A percentile compares a stretch with the other conserved stretches of the same genome.
phyloP scores from a whole-genome alignment of 2,888 invertebrate species.

The Chrysopilus asiliformis region DNA sequence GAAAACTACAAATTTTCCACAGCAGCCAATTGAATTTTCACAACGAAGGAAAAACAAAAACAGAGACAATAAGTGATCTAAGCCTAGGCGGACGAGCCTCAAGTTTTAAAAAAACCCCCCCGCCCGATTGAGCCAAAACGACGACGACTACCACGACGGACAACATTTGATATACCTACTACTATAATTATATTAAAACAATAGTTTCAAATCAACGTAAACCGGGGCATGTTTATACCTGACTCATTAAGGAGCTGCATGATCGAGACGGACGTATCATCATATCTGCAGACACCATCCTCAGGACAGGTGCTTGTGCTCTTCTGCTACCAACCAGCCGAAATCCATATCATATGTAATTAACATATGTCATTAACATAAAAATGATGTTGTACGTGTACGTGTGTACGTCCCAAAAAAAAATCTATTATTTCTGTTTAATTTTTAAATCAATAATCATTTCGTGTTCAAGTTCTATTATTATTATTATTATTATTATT shows the following conservation, averaged over 20 bases:
- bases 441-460: too few species aligned
- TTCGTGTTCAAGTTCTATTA: too few species aligned
- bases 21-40: too few species aligned
- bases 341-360: constrained; percentile 27
- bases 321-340: constrained; percentile 26
- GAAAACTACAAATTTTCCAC: too few species aligned
- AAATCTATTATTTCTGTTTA: too few species aligned
- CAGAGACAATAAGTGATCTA: background rate
- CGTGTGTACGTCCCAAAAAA: constrained; percentile 21
- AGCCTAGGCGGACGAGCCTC: background rate
- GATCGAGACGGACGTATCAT: constrained; percentile 90
- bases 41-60: background rate
- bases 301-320: constrained; percentile 67
- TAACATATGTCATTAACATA: constrained; percentile 29
- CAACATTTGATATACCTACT: background rate
- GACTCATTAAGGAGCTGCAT: constrained; percentile 87
- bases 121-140: background rate
- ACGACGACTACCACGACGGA: background rate
- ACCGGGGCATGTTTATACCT: constrained; percentile 71
- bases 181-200: background rate
- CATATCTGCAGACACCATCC: constrained; percentile 88
- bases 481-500: too few species aligned
- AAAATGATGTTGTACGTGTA: constrained; percentile 19
- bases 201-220: background rate
- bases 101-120: background rate